These are phyloP conservation scores for Tragelaphus scriptus DNA, from an alignment of 2,113 vertebrate genomes.

Conservation along the genomic window DNA sequence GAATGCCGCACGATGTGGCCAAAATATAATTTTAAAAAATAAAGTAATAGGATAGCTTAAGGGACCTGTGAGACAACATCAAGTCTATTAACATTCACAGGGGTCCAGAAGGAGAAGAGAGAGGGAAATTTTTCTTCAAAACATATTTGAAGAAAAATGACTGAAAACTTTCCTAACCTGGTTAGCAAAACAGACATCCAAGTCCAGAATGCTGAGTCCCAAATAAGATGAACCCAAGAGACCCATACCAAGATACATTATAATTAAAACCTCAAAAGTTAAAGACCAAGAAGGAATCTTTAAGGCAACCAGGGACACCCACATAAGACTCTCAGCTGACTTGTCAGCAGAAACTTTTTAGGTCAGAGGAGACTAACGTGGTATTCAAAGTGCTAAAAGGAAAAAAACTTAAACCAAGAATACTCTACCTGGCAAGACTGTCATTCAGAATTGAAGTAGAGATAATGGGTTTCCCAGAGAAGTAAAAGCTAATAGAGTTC, in stretches of 20 bases:
- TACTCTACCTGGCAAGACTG: not conserved
- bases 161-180: not conserved
- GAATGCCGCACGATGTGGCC: accelerated
- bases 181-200: not conserved
- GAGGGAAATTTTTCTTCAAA: not conserved
- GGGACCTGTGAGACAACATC: not conserved
- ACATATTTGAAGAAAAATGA: not conserved
- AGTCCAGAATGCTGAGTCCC: not conserved
- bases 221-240: not conserved
- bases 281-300: not conserved
- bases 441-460: not conserved
- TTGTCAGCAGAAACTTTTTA: not conserved
- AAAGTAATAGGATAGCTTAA: not conserved
- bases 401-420: not conserved
- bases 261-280: not conserved
- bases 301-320: not conserved
- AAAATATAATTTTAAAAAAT: not conserved
- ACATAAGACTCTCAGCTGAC: not conserved
- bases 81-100: not conserved
- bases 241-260: not conserved
- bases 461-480: not conserved
- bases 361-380: not conserved
- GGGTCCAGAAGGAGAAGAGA: not conserved
- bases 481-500: not conserved
- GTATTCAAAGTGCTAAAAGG: not conserved